Evolutionary conservation across 2,113 vertebrate species (phyloP), one percentile per base, ranked within the genome.

Genomic region (Notechis scutatus): DNA sequence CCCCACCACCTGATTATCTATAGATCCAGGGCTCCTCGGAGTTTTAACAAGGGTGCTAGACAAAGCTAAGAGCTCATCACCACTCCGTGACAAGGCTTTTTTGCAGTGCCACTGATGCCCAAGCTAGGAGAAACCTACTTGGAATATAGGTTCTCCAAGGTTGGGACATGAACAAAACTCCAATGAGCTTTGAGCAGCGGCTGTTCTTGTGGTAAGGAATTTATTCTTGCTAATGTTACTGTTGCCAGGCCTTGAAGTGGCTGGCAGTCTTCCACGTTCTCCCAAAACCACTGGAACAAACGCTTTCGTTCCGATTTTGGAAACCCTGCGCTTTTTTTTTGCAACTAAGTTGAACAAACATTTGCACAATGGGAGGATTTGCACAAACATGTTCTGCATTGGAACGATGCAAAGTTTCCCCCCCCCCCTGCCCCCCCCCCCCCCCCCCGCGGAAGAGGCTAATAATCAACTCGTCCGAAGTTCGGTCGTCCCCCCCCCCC

Each of bases 241-340:
- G 9, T 64, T 45, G 69, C 69, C 56, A 45, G 55, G 9, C 29
- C 39, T 57, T 29, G 26, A 34, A 29, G 9, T 8, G 47, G 42
- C 90, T 55, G 69, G 56, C 87, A 24, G 39, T 86, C 87, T 91
- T 93, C 90, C 55, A 90, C 7, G 45, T 89, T 92, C 56, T 85
- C 45, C 10, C 12, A 29, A 85, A 45, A 26, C 42, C 56, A 29
- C 45, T 86, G 92, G 89, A 90, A 87, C 23, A 64, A 54, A 39
- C 15, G 8, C 56, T 90, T 21, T 5, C 21, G 9, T n/a, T 54
- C 74, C 20, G 45, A 57, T 64, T 86, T 81, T 86, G 23, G 26
- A 61, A 39, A 21, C 47, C 6, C 85, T 89, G 18, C 7, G 34
- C 24, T 85, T 12, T 29, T 47, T 54, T 85, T 21, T n/a, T 23